phyloP scores from a whole-genome alignment of 2,113 vertebrate species.

The Neomonachus schauinslandi region DNA sequence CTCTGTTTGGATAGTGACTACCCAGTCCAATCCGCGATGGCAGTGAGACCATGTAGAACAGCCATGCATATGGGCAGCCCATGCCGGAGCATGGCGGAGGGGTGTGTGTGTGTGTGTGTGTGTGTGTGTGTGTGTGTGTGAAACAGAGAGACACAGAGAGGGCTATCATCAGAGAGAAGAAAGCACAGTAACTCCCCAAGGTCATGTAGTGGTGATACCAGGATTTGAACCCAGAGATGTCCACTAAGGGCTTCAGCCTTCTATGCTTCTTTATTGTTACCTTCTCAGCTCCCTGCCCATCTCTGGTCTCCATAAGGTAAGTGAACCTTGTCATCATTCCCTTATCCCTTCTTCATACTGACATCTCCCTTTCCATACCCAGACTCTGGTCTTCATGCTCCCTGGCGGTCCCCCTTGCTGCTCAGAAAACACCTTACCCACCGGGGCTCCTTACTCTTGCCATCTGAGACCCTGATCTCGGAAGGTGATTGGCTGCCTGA shows the following conservation, averaged over 20 bases:
- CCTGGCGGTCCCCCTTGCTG: accelerated
- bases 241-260: neutral
- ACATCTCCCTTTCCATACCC: neutral
- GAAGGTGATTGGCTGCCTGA: neutral
- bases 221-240: neutral
- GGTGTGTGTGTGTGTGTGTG: neutral
- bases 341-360: neutral
- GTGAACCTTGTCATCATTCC: neutral
- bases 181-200: neutral
- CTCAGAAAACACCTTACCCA: neutral
- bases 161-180: neutral
- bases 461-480: neutral
- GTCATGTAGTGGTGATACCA: neutral
- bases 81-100: neutral
- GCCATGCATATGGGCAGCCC: neutral
- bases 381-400: neutral
- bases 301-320: neutral
- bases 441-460: neutral
- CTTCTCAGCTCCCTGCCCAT: neutral
- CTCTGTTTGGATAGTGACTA: neutral
- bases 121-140: neutral
- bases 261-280: neutral
- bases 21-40: neutral
- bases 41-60: neutral
- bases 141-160: neutral